Base-by-base conservation (phyloP, 1,140 invertebrate species). In the Adoxophyes honmai region DNA sequence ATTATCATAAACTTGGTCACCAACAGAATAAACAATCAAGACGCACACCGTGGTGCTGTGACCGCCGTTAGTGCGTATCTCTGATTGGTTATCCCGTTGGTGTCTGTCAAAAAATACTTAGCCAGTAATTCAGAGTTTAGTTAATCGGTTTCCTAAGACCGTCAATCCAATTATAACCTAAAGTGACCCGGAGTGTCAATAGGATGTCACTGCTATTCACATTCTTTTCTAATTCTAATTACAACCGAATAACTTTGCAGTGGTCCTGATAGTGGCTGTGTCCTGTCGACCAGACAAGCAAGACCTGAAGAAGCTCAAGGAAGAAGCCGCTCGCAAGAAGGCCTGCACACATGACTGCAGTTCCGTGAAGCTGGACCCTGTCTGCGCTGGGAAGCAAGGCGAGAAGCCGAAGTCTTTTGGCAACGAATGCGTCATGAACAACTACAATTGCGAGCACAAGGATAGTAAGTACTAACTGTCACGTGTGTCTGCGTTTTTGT, bases 371-470 rank as follows among this genome's bases (percentile, higher is more conserved):
- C 85, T 88, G 38, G 86, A 89, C 18, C 90, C 91, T 9, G 59
- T 91, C 35, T 91, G 91, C 70, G 91, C 89, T 10, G 87, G 89
- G 42, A 90, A 91, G 62, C 75, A 70, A 3, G 90, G 86, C 1
- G 82, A 89, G 33, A 89, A 88, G 52, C 78, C 89, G 0, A 87
- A 88, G 69, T 91, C 89, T 0, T 91, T 91, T 51, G 91, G 90
- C 44, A 91, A 76, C 69, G 82, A 86, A 54, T 91, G 91, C 60
- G 90, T 91, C 34, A 76, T 91, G 76, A 85, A 87, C 55, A 91
- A 91, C 61, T 89, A 91, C 74, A 91, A 91, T 59, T 91, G 91
- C 72, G 90, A 91, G 70, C 78, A 90, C 56, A 85, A 86, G 62
- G 89, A 90, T 42, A 88, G 91, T 91, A 73, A 88, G 86, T 88